These are phyloP conservation scores for Ceyx erithaca DNA, from an alignment of 2,797 vertebrate genomes.

Conservation along the genomic window DNA sequence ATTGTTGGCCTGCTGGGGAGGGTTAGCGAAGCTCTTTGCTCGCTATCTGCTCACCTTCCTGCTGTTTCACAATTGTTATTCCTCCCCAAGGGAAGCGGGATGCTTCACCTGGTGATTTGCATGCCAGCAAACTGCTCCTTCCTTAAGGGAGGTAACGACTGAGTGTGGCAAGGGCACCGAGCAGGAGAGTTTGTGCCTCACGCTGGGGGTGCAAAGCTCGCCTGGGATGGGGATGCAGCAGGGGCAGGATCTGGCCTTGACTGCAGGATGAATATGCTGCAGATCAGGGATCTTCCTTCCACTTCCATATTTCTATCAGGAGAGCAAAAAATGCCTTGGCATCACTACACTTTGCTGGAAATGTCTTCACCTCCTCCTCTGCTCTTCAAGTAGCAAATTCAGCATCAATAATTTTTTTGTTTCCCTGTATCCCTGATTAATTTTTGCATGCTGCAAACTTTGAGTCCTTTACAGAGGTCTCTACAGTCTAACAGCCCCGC, in stretches of 20 bases:
- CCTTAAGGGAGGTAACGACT: not conserved
- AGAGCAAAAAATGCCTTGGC: not conserved
- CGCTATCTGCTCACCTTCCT: constrained; percentile 22
- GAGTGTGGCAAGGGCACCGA: accelerated
- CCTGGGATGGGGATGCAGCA: not conserved
- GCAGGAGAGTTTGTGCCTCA: not conserved
- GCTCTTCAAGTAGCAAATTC: not conserved
- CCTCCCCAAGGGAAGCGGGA: constrained; percentile 10
- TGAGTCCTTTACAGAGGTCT: not conserved
- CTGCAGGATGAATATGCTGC: not conserved
- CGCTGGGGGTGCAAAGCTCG: not conserved
- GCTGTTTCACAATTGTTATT: constrained; percentile 47
- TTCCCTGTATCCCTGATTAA: not conserved
- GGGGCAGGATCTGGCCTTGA: not conserved
- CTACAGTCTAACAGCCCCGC: not conserved
- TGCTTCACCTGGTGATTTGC: not conserved
- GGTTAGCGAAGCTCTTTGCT: not conserved
- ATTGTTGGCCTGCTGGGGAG: not conserved
- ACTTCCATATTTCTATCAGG: not conserved
- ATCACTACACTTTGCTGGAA: not conserved
- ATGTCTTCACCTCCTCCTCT: not conserved
- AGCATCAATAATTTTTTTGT: too few species aligned
- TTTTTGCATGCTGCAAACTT: not conserved
- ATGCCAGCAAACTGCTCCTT: not conserved
- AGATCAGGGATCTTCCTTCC: not conserved